Evolutionary conservation across 1,140 invertebrate species (phyloP), one percentile per base, ranked within the genome.

Genomic region (Drosophila tropicalis): DNA sequence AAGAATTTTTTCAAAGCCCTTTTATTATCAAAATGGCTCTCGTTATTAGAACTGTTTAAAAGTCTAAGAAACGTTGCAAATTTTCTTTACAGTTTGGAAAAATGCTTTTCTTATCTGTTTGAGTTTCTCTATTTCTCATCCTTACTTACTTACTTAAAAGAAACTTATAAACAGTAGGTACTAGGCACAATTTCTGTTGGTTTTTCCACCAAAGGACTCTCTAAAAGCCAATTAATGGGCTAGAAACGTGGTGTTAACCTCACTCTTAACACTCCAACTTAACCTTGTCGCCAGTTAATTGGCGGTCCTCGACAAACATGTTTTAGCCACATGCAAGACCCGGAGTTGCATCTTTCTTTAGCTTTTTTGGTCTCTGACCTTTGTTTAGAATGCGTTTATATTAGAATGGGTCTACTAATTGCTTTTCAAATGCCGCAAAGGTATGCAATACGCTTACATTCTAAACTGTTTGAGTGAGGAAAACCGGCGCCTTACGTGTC

Each of bases 211-310:
- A 10, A 36, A 36, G 3, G 34, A 10, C 34, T 36, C 34, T 62
- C 60, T 55, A 63, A 69, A 55, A 65, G 63, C 22, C 36, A 36
- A 36, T 36, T 36, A 13, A 12, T 39, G 36, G 36, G 19, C 61
- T 67, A 40, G 61, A 68, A 39, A 4, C n/a, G 36, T 12, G 3
- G 36, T 12, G 3, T 13, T 39, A 3, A 39, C 36, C 36, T 13
- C 36, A 39, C 36, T 39, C 36, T 29, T 29, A 6, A 29, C 5
- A 19, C 44, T 22, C 79, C 69, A 66, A 74, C 79, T 80, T 87
- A 89, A 84, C 83, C 83, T 87, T 87, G 83, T 89, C 79, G 83
- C 83, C 72, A 84, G 76, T 80, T 89, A 89, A 89, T 87, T 82
- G 80, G 58, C 54, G 58, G 71, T 56, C 54, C 54, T 57, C 79